These are phyloP conservation scores for Mesoligia furuncula DNA, from an alignment of 2,888 invertebrate genomes.

Conservation along the genomic window DNA sequence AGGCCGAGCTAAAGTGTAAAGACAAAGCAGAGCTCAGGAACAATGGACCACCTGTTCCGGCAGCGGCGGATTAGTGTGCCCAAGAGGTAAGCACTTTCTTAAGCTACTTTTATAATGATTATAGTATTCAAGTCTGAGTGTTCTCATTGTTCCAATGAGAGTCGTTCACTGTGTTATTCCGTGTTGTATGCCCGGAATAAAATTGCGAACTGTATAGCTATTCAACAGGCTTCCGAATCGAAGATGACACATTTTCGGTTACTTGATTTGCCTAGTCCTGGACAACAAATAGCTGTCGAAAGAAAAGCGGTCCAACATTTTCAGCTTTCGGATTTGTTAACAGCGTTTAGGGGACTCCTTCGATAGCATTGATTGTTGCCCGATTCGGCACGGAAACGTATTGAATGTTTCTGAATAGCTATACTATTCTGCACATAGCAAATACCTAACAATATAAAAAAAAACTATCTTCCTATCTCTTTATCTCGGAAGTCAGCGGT, in stretches of 20 bases:
- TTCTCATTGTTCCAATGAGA: slow-evolving; percentile 51
- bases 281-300: neutral
- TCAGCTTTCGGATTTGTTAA: neutral
- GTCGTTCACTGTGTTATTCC: slow-evolving; percentile 30
- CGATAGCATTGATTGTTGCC: neutral
- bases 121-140: slow-evolving; percentile 46
- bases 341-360: neutral
- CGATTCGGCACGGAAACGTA: neutral
- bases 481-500: slow-evolving; percentile 24
- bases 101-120: slow-evolving; percentile 54
- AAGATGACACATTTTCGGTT: neutral
- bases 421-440: slow-evolving; percentile 1
- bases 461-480: slow-evolving; percentile 25
- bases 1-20: slow-evolving; percentile 78
- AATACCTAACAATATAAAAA: slow-evolving; percentile 17
- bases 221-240: neutral
- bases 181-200: slow-evolving; percentile 22
- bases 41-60: slow-evolving; percentile 89
- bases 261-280: neutral
- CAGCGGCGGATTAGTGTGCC: slow-evolving; percentile 87
- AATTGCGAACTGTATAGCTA: neutral
- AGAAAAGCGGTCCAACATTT: neutral
- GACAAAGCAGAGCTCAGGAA: slow-evolving; percentile 77
- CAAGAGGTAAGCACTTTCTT: slow-evolving; percentile 82
- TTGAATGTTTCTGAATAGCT: neutral